Evolutionary conservation across 2,888 invertebrate genomes (phyloP).

Genomic region (Pseudococcus longispinus): DNA sequence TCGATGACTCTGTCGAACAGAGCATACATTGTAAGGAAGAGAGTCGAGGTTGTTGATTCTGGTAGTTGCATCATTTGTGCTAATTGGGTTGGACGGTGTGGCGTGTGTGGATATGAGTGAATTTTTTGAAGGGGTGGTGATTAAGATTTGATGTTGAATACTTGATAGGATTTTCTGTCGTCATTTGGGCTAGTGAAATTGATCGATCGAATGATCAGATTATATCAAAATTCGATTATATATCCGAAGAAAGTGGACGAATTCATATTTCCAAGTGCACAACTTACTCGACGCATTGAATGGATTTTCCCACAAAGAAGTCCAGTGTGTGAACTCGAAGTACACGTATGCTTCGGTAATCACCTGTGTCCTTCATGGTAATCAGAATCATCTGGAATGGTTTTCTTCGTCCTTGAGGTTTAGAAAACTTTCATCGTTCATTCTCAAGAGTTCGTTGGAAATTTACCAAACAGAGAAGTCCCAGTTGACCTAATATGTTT

Average conservation of each 20-base stretch:
- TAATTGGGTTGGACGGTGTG: background rate
- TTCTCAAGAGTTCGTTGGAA: background rate
- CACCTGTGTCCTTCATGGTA: background rate
- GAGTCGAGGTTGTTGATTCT: constrained; percentile 9
- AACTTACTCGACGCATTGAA: background rate
- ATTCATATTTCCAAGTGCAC: background rate
- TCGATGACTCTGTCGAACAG: background rate
- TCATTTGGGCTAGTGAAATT: background rate
- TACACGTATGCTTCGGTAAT: background rate
- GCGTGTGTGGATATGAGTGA: background rate
- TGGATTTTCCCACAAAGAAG: background rate
- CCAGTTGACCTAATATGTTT: background rate
- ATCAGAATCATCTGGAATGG: background rate
- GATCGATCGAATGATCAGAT: background rate
- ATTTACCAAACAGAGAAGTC: background rate
- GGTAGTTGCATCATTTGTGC: background rate
- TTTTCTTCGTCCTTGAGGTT: constrained; percentile 1
- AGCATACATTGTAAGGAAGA: background rate
- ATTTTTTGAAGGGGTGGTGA: background rate
- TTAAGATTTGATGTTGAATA: too few relatives aligned
- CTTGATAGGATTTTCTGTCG: too few relatives aligned
- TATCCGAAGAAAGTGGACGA: background rate
- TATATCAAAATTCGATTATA: background rate
- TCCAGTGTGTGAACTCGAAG: background rate
- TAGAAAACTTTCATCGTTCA: background rate